phyloP scores from a whole-genome alignment of 2,113 vertebrate species.

The Periophthalmodon schlosseri region DNA sequence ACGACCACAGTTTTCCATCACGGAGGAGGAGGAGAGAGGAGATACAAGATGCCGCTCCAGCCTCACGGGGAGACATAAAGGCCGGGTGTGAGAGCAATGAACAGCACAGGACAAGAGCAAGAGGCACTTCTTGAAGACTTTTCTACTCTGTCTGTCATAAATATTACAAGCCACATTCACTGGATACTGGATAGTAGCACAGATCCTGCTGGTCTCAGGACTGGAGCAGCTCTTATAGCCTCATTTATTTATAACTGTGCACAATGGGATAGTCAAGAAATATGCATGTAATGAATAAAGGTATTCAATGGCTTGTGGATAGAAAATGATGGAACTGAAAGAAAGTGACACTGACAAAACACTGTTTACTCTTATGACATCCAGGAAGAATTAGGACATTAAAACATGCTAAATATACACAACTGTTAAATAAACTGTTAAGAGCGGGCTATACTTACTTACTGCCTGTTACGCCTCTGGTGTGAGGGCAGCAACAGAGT shows the following conservation, averaged over 20 bases:
- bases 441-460: too few species aligned
- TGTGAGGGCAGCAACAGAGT: too few species aligned
- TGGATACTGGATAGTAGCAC: background rate
- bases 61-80: conserved; percentile 19
- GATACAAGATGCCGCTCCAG: conserved; percentile 8
- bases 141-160: conserved; percentile 31
- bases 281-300: background rate
- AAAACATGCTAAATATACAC: too few species aligned
- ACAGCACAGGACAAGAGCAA: conserved; percentile 24
- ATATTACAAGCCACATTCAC: conserved; percentile 43
- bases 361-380: too few species aligned
- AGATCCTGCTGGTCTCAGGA: conserved; percentile 9
- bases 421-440: too few species aligned
- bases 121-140: conserved; percentile 31
- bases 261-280: background rate
- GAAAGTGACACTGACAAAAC: background rate
- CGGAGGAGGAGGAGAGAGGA: conserved; percentile 45
- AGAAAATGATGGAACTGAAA: background rate
- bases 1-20: conserved; percentile 15
- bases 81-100: conserved; percentile 25
- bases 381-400: too few species aligned
- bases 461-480: too few species aligned
- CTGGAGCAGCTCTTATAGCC: background rate
- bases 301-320: background rate
- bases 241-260: background rate